Conservation (phyloP, 1,140 invertebrate species). For the Platyscapa corneri region DNA sequence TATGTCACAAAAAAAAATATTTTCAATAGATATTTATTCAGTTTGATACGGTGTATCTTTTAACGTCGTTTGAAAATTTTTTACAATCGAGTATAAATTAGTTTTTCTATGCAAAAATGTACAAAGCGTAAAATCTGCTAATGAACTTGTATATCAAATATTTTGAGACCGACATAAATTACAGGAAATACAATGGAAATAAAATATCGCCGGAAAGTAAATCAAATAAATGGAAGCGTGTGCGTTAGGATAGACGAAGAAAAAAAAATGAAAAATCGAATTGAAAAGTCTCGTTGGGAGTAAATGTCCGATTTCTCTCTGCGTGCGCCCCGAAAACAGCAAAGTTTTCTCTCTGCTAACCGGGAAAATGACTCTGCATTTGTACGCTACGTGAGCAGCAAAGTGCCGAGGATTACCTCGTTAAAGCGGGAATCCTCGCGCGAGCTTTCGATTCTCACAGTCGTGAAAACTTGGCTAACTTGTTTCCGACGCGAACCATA, state of each 20-base stretch:
- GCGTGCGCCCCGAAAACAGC: slow-evolving; percentile 10
- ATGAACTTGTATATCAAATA: background rate
- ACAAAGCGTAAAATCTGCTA: background rate
- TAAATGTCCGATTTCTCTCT: background rate
- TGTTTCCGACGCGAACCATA: slow-evolving; percentile 22
- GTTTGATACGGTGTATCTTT: too few relatives aligned
- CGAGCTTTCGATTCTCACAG: slow-evolving; percentile 38
- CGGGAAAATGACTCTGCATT: slow-evolving; percentile 27
- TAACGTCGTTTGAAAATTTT: too few relatives aligned
- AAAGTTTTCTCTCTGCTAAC: slow-evolving; percentile 21
- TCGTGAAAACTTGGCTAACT: slow-evolving; percentile 41
- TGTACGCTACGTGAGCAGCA: background rate
- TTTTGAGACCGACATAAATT: background rate
- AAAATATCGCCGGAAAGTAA: background rate
- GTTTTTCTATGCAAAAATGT: background rate
- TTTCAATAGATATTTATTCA: too few relatives aligned
- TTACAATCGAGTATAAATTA: background rate
- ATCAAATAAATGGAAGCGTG: background rate
- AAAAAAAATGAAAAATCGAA: slow-evolving; percentile 35
- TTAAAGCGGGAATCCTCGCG: slow-evolving; percentile 37
- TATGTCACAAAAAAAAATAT: too few relatives aligned
- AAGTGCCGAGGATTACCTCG: slow-evolving; percentile 35
- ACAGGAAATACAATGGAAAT: background rate
- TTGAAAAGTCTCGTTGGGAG: slow-evolving; percentile 23
- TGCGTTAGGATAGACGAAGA: background rate